phyloP scores from a whole-genome alignment of 2,797 vertebrate genomes.

The Acomys russatus region DNA sequence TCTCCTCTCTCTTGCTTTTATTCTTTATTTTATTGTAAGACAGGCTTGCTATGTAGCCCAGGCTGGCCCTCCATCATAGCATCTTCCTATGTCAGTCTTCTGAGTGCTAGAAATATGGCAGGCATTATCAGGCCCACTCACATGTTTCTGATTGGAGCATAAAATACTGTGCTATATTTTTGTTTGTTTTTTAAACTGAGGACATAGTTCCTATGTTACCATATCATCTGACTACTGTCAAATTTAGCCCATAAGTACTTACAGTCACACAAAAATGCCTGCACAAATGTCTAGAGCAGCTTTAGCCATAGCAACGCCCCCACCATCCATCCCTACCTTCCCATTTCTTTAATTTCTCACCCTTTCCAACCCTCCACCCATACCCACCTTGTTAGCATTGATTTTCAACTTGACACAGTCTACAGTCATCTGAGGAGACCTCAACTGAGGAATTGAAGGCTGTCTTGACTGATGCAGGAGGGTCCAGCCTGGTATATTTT shows the following conservation, averaged over 20 bases:
- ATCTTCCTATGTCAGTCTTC: not conserved
- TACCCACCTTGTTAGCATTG: not conserved
- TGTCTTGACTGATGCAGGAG: not conserved
- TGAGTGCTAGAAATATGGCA: not conserved
- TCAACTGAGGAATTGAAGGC: not conserved
- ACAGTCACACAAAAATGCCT: not conserved
- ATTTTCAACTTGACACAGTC: not conserved
- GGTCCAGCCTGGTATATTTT: no score
- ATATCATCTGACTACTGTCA: not conserved
- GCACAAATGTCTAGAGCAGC: not conserved
- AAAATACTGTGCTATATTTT: not conserved
- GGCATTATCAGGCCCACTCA: not conserved
- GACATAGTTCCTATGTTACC: not conserved
- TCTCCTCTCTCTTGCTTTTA: not conserved
- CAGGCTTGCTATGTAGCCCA: not conserved
- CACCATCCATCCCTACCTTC: no score
- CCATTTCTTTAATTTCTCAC: not conserved
- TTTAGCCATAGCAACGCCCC: not conserved
- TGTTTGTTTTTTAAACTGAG: not conserved
- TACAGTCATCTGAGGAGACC: not conserved
- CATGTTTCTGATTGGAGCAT: not conserved
- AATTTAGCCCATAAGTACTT: not conserved
- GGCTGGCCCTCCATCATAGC: not conserved
- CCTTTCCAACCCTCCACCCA: not conserved
- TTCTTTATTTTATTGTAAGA: not conserved